Evolutionary conservation across 1,140 invertebrate species (phyloP), one percentile per base, ranked within the genome.

Genomic region (Rhizoglyphus robini): DNA sequence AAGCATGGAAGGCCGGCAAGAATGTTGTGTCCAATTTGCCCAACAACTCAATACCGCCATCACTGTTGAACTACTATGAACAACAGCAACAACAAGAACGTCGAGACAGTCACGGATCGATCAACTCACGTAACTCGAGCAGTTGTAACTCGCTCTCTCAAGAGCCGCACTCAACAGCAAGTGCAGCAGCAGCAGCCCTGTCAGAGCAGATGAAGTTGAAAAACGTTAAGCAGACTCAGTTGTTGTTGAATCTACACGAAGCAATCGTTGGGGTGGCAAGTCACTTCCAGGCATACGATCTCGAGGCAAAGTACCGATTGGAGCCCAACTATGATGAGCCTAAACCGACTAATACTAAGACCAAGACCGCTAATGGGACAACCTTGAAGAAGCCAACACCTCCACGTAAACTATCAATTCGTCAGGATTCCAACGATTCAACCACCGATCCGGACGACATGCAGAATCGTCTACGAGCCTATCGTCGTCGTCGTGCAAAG

Each of bases 211-310:
- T 88, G 25, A 90, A 93, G 75, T 90, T 86, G 63, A 99, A 99
- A 78, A 99, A 99, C 80, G 90, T 99, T 63, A 84, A 90, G 66
- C 95, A 98, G 79, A 89, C 88, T 74, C 89, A 93, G 81, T 87
- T 97, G 72, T 78, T 99, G 54, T 92, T 99, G 0, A 93, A 98
- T 79, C 79, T 99, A 15, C 81, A 94, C 67, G 94, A 99, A 79
- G 88, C 93, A n/a, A 93, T 99, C 65, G 72, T 83, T 15, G 82
- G 83, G 82, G 69, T 73, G 46, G 70, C 67, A 34, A 41, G 67
- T 2, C 70, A 73, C 51, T 73, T 73, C 68, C 68, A 69, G 60
- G 63, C 71, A 25, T 69, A 79, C 38, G 77, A 79, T 70, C 76
- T 76, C 11, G 77, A 77, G 61, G 75, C 70, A 38, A 69, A 71